Evolutionary conservation across 2,113 vertebrate species (phyloP).

Genomic region (Pterocles orientalis): DNA sequence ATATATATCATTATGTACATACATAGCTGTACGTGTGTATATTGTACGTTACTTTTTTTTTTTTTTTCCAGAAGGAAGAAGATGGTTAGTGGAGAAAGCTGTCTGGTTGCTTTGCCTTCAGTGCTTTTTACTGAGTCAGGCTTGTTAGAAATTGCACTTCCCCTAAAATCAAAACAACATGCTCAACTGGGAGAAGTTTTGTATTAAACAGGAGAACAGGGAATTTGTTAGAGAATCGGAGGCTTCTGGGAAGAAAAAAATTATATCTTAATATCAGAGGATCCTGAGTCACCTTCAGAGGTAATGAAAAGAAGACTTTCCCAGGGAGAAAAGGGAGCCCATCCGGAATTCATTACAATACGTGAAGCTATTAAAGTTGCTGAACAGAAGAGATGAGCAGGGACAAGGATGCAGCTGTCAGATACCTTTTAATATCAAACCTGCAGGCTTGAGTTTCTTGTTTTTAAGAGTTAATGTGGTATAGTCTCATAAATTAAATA

Average conservation of each 20-base stretch:
- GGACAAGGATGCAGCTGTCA: background rate
- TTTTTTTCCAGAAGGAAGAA: background rate
- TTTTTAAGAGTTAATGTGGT: background rate
- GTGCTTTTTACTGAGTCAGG: background rate
- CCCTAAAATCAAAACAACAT: background rate
- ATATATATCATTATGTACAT: background rate
- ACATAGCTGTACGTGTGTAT: accelerated
- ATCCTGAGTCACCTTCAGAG: background rate
- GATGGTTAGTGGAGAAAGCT: background rate
- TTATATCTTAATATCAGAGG: background rate
- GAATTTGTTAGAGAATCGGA: background rate
- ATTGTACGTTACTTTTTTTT: background rate
- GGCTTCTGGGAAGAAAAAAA: background rate
- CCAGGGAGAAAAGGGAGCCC: background rate
- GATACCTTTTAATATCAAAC: background rate
- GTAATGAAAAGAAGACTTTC: background rate
- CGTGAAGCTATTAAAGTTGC: background rate
- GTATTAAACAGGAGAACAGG: background rate
- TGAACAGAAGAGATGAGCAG: background rate
- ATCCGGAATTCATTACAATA: background rate
- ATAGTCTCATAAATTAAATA: background rate
- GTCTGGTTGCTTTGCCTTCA: background rate
- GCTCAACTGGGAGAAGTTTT: background rate
- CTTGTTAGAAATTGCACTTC: background rate
- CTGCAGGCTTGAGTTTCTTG: background rate